A percentile compares a stretch with the other conserved stretches of the same genome.
phyloP scores from a whole-genome alignment of 2,797 vertebrate species.

The Epinephelus awoara region DNA sequence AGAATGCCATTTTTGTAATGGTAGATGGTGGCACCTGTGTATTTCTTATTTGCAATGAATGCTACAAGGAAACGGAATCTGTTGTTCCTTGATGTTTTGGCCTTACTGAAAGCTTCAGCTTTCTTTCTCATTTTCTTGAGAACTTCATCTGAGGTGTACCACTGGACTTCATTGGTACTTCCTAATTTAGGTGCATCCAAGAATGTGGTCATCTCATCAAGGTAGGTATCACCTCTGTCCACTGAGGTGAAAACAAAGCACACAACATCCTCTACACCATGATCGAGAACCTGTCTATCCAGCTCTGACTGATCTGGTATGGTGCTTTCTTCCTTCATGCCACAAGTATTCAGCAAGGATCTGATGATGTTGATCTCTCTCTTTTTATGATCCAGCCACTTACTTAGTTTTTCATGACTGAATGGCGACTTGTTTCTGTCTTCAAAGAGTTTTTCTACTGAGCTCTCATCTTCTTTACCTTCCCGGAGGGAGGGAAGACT shows the following conservation, averaged over 20 bases:
- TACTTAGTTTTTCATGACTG: constrained; percentile 44
- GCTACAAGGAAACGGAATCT: background rate
- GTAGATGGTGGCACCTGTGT: constrained; percentile 60
- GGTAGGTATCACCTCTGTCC: background rate
- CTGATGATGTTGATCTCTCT: constrained; percentile 45
- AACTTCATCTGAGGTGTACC: background rate
- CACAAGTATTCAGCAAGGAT: constrained; percentile 43
- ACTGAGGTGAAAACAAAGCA: constrained; percentile 54
- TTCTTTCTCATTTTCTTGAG: constrained; percentile 14
- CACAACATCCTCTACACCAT: constrained; percentile 11
- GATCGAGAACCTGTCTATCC: constrained; percentile 22
- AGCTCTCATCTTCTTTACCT: constrained; percentile 40
- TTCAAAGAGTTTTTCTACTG: constrained; percentile 16
- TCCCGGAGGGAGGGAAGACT: constrained; percentile 52
- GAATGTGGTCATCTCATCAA: background rate
- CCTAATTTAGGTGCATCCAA: background rate
- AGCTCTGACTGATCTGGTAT: constrained; percentile 25
- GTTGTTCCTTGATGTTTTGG: background rate
- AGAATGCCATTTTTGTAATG: constrained; percentile 25
- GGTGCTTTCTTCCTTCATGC: constrained; percentile 22
- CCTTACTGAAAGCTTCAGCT: constrained; percentile 6
- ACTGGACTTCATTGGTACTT: background rate
- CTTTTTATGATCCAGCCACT: constrained; percentile 61
- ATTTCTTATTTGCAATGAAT: background rate
- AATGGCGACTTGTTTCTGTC: constrained; percentile 55